Evolutionary conservation across 2,797 vertebrate species (phyloP), one percentile per base, ranked within the genome.

Genomic region (Rhinatrema bivittatum): DNA sequence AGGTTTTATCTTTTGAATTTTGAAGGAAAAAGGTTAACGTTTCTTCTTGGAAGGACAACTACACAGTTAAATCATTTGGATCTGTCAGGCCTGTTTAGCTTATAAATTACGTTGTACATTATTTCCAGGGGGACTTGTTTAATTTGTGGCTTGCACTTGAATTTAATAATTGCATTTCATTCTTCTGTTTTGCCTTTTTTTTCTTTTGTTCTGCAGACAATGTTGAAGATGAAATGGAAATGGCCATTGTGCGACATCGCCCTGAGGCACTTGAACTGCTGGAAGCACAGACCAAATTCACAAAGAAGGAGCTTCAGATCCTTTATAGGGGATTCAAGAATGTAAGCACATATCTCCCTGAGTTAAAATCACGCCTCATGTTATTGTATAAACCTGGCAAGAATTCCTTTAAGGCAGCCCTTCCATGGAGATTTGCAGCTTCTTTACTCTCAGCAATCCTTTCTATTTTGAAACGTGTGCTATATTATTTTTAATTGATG

Each of bases 241-340:
- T 93, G 54, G 94, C 96, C 12, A 85, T 91, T 0, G 91, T 94
- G 42, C 91, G 96, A 51, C 93, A 99, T 73, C 91, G 93, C 58
- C 96, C 96, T 2, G 96, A 99, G 74, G 90, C 86, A 41, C 78
- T 99, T 51, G 91, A 97, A 47, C 84, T 94, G 42, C 85, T 99
- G 46, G 94, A 99, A 72, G 86, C 91, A 34, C 93, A 96, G 79
- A 96, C 91, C 20, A 89, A 88, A 38, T 99, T 99, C 74, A 91
- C 90, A 48, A 93, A 95, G 65, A 98, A 98, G 73, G 96, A 99
- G 74, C 90, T 99, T 7, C 96, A 99, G 82, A 96, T 99, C 68
- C 86, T 99, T 4, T 99, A 99, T 68, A 84, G 96, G 23, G 96
- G 96, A 75, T 99, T 99, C 81, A 99, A 99, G 72, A 99, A 97